phyloP scores from a whole-genome alignment of 1,140 invertebrate genomes.

The Coenobita brevimanus region DNA sequence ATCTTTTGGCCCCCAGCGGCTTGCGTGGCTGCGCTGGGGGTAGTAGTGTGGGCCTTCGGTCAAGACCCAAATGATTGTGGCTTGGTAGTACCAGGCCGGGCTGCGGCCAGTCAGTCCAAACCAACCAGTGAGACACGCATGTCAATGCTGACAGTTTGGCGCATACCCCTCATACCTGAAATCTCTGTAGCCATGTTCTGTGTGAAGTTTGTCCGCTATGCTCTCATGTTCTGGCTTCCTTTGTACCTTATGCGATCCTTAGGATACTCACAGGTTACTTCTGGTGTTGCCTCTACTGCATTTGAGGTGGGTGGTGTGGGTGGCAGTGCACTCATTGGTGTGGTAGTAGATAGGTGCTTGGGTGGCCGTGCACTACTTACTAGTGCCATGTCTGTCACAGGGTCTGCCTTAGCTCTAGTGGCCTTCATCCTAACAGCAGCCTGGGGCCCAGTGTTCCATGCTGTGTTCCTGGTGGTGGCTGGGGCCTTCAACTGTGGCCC shows the following conservation, averaged over 20 bases:
- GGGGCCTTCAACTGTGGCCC: conserved; percentile 76
- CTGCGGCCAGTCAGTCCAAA: conserved; percentile 39
- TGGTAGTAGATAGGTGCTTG: conserved; percentile 74
- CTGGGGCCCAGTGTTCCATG: conserved; percentile 74
- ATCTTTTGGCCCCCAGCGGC: conserved; percentile 74
- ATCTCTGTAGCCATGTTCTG: conserved; percentile 76
- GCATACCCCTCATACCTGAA: conserved; percentile 74
- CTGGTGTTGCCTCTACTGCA: conserved; percentile 76
- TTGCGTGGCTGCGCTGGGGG: conserved; percentile 72
- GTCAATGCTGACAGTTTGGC: conserved; percentile 70
- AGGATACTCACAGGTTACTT: conserved; percentile 74
- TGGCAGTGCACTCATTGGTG: conserved; percentile 75
- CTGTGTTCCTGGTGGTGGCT: conserved; percentile 74
- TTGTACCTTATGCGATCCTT: conserved; percentile 75
- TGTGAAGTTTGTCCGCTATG: conserved; percentile 77
- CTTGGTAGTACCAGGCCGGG: conserved; percentile 72
- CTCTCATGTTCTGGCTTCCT: conserved; percentile 77
- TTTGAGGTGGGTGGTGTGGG: conserved; percentile 77
- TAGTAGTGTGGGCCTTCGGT: conserved; percentile 73
- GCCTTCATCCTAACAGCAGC: conserved; percentile 74
- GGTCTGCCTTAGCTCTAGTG: conserved; percentile 73
- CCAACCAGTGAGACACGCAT: neutral
- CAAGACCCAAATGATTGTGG: conserved; percentile 73
- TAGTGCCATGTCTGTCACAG: conserved; percentile 73
- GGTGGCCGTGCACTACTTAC: conserved; percentile 73